Evolutionary conservation across 2,797 vertebrate species (phyloP), one percentile per base, ranked within the genome.

Genomic region (Glossophaga mutica): DNA sequence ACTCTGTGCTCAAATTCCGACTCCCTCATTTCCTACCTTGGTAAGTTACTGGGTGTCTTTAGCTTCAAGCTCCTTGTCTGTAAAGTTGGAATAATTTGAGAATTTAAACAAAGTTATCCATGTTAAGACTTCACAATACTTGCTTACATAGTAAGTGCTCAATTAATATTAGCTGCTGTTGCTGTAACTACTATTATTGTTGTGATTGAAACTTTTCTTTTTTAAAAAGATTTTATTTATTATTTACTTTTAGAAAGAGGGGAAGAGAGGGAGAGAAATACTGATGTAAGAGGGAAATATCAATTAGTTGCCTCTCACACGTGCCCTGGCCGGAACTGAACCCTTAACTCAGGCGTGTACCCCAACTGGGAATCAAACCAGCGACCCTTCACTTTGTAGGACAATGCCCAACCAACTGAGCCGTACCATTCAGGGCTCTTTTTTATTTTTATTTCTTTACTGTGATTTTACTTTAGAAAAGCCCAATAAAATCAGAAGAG

Each of bases 381-480:
- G 59, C 14, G 29, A 65, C 59, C 29, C 29, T 65, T 65, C 29
- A 65, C 59, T 32, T 32, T 32, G 59, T 65, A 32, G 59, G 59
- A 32, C 59, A n/a, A 32, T n/a, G 59, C 59, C 59, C 59, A 16
- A 16, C 29, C 29, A 65, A 65, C 29, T 32, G 59, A 65, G 29
- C 26, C 11, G 26, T 29, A 32, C 29, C 59, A 15, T 11, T 15
- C 29, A 32, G 29, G 59, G 59, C 29, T 68, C 34, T 21, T 68
- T 68, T 37, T 78, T 5, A 34, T 14, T 74, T 74, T 48, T 46
- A 19, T 46, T 76, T 65, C 7, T 48, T 78, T 37, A 52, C 24
- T 52, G 77, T 52, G 44, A 87, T 44, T 79, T 97, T 44, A 68
- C n/a, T 95, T 59, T 59, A 67, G 83, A 94, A 94, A 94, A 86